Conservation (phyloP, 1,140 invertebrate genomes). For the Bombus sibiricus region DNA sequence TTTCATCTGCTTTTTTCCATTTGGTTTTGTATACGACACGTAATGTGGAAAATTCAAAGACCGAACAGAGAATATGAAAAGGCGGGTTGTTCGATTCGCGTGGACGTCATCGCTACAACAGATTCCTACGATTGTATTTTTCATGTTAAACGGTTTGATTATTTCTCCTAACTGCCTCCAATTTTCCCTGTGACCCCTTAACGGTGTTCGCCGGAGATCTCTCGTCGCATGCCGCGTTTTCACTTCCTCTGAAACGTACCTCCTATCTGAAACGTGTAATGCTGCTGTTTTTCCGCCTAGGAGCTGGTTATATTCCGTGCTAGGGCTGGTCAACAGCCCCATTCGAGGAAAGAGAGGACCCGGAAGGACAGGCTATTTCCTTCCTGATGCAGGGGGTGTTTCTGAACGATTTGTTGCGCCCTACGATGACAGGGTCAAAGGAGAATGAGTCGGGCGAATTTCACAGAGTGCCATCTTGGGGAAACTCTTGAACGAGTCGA, state of each 20-base stretch:
- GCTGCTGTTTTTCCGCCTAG: conserved; percentile 17
- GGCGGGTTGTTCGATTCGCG: conserved; percentile 11
- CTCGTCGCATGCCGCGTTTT: not conserved
- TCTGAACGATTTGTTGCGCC: conserved; percentile 44
- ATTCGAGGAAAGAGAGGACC: conserved; percentile 35
- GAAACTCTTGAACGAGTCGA: not conserved
- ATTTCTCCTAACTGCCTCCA: conserved; percentile 53
- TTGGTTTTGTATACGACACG: no score
- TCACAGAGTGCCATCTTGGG: not conserved
- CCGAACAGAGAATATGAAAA: not conserved
- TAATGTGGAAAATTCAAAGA: not conserved
- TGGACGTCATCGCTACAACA: conserved; percentile 44
- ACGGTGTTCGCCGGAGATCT: not conserved
- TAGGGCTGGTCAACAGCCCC: conserved; percentile 37
- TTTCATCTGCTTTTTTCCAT: no score
- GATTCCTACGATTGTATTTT: conserved; percentile 56
- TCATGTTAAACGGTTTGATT: conserved; percentile 37
- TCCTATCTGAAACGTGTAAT: conserved; percentile 8
- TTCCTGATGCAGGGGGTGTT: conserved; percentile 39
- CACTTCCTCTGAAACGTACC: not conserved
- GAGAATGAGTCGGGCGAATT: conserved; percentile 47
- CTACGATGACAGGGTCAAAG: conserved; percentile 4
- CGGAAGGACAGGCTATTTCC: not conserved
- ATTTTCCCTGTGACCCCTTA: conserved; percentile 46
- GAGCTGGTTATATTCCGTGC: conserved; percentile 40